Base-by-base conservation (phyloP, 2,113 vertebrate genomes). In the Anarhynchus alexandrinus region DNA sequence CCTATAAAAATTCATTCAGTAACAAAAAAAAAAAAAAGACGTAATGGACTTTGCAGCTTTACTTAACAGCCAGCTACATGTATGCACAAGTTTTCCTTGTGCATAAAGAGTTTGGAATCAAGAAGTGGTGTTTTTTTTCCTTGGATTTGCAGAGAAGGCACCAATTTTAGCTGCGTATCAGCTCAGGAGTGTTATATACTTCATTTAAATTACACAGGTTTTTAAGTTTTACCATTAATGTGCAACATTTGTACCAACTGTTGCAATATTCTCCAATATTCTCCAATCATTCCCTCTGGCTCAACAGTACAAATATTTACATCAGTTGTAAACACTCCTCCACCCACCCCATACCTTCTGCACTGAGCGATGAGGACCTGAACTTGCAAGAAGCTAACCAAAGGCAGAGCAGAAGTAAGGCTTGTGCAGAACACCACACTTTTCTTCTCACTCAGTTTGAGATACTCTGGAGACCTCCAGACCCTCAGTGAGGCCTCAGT, bases 1-100 rank as follows among this genome's bases (percentile, higher is more conserved):
- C 88, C 97, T 97, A 96, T 91, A 97, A 98, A 97, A 97, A 94
- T 62, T 88, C 72, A 73, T 86, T 93, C 79, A 70, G 45, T 78
- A 6, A 71, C 92, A 94, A 96, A 92, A 95, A 58, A 78, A 36
- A 57, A 87, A 58, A 67, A 76, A 45, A 82, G 36, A 66, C 15
- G 6, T 93, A 87, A 95, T 86, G 83, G 93, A 95, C 58, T 57
- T 93, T 76, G 73, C 84, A 93, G 86, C 58, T 96, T 91, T 93
- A 93, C 61, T 71, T 93, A 77, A 87, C 83, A 92, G 94, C 58
- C 77, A 95, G 95, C 82, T 86, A 95, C 86, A 90, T 3, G 3
- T 78, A 95, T 23, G 82, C 84, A 82, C 92, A 88, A 86, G 73
- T 42, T 85, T 59, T 94, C 38, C 43, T 51, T 27, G 70, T 42